Percentiles rank a stretch among this genome's conserved stretches.
Conservation (phyloP, 2,113 vertebrate genomes). For the Tetrao urogallus region DNA sequence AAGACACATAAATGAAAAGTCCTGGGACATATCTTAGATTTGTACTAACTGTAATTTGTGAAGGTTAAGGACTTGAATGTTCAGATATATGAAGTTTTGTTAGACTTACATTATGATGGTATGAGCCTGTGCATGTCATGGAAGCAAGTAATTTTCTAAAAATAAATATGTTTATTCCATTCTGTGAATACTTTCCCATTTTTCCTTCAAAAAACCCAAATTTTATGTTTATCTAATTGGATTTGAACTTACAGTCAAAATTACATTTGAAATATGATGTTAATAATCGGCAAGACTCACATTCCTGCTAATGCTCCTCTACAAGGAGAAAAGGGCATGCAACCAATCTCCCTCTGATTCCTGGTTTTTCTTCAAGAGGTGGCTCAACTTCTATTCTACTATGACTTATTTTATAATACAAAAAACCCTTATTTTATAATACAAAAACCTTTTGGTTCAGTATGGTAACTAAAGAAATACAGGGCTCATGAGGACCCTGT, state of each 20-base stretch:
- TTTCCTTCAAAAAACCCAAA: not conserved
- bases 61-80: conserved; percentile 20
- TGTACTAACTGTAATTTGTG: conserved; percentile 30
- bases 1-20: conserved; percentile 31
- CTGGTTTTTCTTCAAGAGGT: conserved; percentile 1
- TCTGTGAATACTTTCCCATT: not conserved
- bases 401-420: not conserved
- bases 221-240: not conserved
- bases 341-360: conserved; percentile 24
- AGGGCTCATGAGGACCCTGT: not conserved
- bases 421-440: not conserved
- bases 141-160: conserved; percentile 33
- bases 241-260: conserved; percentile 51
- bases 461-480: not conserved
- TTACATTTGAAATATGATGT: conserved; percentile 27
- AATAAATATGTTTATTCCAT: conserved; percentile 2
- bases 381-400: not conserved
- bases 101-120: conserved; percentile 28
- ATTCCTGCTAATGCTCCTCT: not conserved
- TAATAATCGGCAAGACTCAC: conserved; percentile 37
- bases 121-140: not conserved
- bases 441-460: not conserved
- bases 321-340: not conserved
- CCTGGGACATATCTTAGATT: not conserved
- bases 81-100: conserved; percentile 13